phyloP scores from a whole-genome alignment of 2,888 invertebrate species.

The Parochlus steinenii region DNA sequence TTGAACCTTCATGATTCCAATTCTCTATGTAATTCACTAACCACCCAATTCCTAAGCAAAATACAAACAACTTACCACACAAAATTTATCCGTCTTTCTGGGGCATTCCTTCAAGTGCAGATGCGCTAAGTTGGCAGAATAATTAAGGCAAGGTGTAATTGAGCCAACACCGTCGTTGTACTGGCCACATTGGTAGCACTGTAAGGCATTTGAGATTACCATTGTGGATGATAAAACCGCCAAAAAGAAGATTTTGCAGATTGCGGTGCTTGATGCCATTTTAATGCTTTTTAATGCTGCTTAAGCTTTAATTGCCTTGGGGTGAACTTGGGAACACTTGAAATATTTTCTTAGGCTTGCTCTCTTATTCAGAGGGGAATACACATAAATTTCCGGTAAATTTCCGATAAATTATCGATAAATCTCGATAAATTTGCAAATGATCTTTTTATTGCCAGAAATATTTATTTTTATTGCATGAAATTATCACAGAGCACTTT shows the following conservation, averaged over 20 bases:
- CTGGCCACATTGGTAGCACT: slow-evolving; percentile 66
- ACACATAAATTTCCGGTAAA: no score
- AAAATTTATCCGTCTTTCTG: slow-evolving; percentile 40
- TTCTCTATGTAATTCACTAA: not conserved
- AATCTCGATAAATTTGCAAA: no score
- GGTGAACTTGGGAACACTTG: no score
- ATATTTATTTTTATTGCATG: no score
- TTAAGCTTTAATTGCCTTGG: no score
- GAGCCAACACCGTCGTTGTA: slow-evolving; percentile 76
- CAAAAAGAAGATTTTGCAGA: slow-evolving; percentile 4
- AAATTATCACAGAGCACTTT: no score
- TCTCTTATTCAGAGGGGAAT: no score
- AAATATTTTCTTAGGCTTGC: no score
- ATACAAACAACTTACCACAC: slow-evolving; percentile 59
- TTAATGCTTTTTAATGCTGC: not conserved
- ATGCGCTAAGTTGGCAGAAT: slow-evolving; percentile 41
- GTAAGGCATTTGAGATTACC: slow-evolving; percentile 30
- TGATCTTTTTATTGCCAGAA: no score
- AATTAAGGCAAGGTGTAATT: slow-evolving; percentile 68
- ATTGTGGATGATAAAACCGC: slow-evolving; percentile 6
- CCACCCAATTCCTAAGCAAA: not conserved
- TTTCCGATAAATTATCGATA: no score
- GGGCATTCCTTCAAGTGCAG: slow-evolving; percentile 54
- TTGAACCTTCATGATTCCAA: not conserved
- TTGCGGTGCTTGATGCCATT: slow-evolving; percentile 7